phyloP scores from a whole-genome alignment of 2,113 vertebrate species.

The Thamnaconus septentrionalis region DNA sequence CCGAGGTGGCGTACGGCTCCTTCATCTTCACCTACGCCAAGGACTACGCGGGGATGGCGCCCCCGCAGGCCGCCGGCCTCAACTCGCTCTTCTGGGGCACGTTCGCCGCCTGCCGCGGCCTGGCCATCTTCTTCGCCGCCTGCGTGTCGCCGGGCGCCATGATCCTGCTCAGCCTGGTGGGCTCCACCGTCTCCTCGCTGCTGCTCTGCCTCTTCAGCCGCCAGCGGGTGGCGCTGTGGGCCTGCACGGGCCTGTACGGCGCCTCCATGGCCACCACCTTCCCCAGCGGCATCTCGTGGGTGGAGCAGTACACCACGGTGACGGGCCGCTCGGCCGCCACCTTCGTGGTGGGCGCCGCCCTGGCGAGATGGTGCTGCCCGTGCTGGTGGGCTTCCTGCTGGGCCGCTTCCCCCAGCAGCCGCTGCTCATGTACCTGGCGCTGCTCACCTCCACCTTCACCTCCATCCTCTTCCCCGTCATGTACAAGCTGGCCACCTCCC shows the following conservation, averaged over 20 bases:
- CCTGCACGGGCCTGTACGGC: slow-evolving; percentile 80
- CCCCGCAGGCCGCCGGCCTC: slow-evolving; percentile 78
- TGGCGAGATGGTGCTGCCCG: slow-evolving; percentile 93
- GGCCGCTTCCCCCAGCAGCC: slow-evolving; percentile 73
- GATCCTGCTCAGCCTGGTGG: slow-evolving; percentile 83
- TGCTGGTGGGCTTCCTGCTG: slow-evolving; percentile 78
- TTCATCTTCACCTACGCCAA: slow-evolving; percentile 87
- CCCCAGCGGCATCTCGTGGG: slow-evolving; percentile 92
- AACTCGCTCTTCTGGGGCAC: slow-evolving; percentile 91
- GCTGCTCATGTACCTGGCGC: slow-evolving; percentile 80
- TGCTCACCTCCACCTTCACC: slow-evolving; percentile 76
- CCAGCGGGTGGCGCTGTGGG: slow-evolving; percentile 76
- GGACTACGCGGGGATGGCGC: slow-evolving; percentile 73
- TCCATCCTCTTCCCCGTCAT: slow-evolving; percentile 87
- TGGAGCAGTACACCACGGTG: slow-evolving; percentile 90
- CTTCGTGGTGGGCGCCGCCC: slow-evolving; percentile 85
- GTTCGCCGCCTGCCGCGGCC: slow-evolving; percentile 82
- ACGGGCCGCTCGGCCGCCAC: slow-evolving; percentile 77
- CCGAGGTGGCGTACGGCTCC: slow-evolving; percentile 89
- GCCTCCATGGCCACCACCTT: slow-evolving; percentile 90
- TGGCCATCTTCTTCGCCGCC: slow-evolving; percentile 84
- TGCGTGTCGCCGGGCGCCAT: slow-evolving; percentile 84
- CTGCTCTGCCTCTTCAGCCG: slow-evolving; percentile 80
- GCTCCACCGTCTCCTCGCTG: slow-evolving; percentile 76
- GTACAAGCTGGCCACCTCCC: slow-evolving; percentile 82